Base-by-base conservation (phyloP, 2,113 vertebrate genomes). In the Salminus brasiliensis region DNA sequence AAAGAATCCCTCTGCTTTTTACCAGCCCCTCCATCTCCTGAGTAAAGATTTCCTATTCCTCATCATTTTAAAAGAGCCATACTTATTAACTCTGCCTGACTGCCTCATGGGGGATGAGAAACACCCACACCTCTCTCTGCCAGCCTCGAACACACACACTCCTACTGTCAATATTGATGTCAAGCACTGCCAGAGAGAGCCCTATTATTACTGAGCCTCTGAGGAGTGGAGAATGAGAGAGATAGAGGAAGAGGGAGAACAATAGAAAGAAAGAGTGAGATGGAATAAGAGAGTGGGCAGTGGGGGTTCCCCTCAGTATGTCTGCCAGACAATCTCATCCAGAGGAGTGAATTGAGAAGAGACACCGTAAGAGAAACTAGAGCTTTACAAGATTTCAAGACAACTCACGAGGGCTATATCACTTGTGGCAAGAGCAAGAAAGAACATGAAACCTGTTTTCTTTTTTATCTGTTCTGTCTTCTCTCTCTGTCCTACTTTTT, bases 161-260 rank as follows among this genome's bases (percentile, higher is more conserved):
- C 60, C 27, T 55, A 76, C 32, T 30, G 73, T 76, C 80, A 81
- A 76, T 76, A 81, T 45, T 52, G 67, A 81, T 81, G 67, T 32
- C 10, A 47, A 63, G 57, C 59, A 34, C 25, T 43, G 57, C 41
- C 55, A 60, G 29, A 62, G 41, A 75, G n/a, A 55, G 55, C 13
- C 68, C 57, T 72, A 66, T 57, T 66, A 72, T 34, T 68, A 77
- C n/a, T 52, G 53, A 81, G 41, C 27, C 29, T 66, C 5, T 62
- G 18, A 49, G 30, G 13, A 72, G 57, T 21, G 7, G 43, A 34
- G 30, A 47, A 34, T 52, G 59, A 74, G 47, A 55, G 34, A 75
- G 39, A 75, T 8, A 34, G 25, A 65, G 25, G 34, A 23, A 62
- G 36, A 62, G 8, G 63, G 39, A 27, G 5, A 62, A 25, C 13